Base-by-base conservation (phyloP, 2,113 vertebrate species). In the Podiceps cristatus region DNA sequence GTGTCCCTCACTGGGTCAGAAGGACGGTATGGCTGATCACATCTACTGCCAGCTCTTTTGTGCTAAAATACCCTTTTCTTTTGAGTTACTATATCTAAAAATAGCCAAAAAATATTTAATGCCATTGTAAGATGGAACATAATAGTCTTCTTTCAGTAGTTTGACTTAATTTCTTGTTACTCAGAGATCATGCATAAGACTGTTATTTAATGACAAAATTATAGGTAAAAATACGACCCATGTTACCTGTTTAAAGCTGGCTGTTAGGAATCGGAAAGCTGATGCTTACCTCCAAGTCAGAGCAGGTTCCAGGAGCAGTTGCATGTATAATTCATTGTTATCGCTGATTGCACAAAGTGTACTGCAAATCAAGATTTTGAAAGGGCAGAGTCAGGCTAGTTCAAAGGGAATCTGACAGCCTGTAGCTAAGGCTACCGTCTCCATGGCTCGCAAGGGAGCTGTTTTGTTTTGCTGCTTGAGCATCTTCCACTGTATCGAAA, bases 211-310 rank as follows among this genome's bases (percentile, higher is more conserved):
- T 20, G 58, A 49, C 4, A 45, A 47, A 40, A 27, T 15, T 1
- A 0, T 1, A 2, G 23, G 8, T 14, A 10, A 22, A 4, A 44
- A 4, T 31, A 19, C 1, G 23, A 4, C 5, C 19, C 28, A 3
- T 0, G 29, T 2, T 11, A 11, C 52, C 44, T 22, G 29, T 2
- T 6, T 23, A 1, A 13, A 81, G 37, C 66, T 11, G 55, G 64
- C 6, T 37, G 18, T n/a, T 58, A 25, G 60, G 23, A 13, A n/a
- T 3, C 68, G 28, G 49, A 13, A 50, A 50, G n/a, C 15, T 80
- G 62, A 5, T n/a, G 2, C 23, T 11, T 28, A 5, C 62, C 49
- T 44, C 31, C 60, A 19, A 16, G 47, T 28, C 47, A 20, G 80
- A 47, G 47, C 33, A 19, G 7, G 3, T 4, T 15, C n/a, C 25